Conservation (phyloP, 2,113 vertebrate species). For the Eretmochelys imbricata region DNA sequence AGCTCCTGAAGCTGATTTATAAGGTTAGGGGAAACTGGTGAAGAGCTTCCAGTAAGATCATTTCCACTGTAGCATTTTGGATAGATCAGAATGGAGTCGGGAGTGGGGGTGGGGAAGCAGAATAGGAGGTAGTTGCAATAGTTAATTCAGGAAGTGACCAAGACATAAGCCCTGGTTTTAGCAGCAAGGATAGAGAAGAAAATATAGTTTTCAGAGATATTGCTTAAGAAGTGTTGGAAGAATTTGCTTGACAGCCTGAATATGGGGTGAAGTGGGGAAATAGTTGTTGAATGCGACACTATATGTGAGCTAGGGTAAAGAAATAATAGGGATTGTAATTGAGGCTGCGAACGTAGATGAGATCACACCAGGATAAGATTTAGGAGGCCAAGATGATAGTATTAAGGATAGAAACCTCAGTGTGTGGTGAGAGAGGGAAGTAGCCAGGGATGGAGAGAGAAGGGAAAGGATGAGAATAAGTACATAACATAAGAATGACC, state of each 20-base stretch:
- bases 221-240: slow-evolving; percentile 12
- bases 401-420: background rate
- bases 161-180: slow-evolving; percentile 49
- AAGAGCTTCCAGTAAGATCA: background rate
- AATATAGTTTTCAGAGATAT: slow-evolving; percentile 25
- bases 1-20: background rate
- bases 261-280: background rate
- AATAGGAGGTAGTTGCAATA: slow-evolving; percentile 14
- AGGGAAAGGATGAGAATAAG: background rate
- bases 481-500: background rate
- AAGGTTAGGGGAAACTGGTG: background rate
- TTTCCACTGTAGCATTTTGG: background rate
- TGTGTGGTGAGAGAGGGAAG: background rate
- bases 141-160: background rate
- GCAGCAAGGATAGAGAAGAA: slow-evolving; percentile 11
- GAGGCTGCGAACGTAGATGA: background rate
- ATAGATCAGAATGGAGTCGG: background rate
- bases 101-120: background rate
- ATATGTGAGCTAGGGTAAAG: background rate
- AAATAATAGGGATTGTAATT: background rate
- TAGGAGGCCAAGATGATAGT: background rate
- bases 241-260: background rate
- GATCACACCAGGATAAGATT: background rate
- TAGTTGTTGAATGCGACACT: background rate
- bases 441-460: background rate